Conservation (phyloP, 2,888 invertebrate genomes). For the Tachina grossa region DNA sequence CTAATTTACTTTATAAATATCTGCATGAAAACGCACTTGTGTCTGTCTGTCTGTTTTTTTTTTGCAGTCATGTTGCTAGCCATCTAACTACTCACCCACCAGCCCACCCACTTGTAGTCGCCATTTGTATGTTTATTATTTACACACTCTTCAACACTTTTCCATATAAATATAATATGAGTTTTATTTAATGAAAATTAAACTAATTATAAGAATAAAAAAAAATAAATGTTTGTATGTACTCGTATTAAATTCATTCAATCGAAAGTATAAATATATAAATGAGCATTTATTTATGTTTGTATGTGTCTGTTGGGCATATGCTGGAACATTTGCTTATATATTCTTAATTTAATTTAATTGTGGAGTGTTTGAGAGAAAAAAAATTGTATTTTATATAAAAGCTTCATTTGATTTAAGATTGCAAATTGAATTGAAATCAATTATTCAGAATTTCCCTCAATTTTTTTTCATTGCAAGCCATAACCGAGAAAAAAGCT, state of each 20-base stretch:
- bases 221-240: conserved; percentile 10
- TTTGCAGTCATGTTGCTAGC: neutral
- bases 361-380: conserved; percentile 22
- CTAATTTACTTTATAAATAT: conserved; percentile 70
- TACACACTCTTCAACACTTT: neutral
- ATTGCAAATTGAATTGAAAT: conserved; percentile 2
- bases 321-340: neutral
- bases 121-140: conserved; percentile 1
- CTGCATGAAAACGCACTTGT: conserved; percentile 46
- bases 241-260: conserved; percentile 35
- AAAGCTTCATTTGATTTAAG: conserved; percentile 19
- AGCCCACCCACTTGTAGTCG: neutral
- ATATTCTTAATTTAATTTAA: conserved; percentile 24
- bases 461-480: neutral
- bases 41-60: neutral
- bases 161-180: conserved; percentile 7
- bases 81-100: too few species aligned
- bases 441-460: neutral
- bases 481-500: neutral
- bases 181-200: conserved; percentile 67
- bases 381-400: neutral
- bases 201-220: conserved; percentile 64
- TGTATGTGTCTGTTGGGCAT: neutral
- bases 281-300: neutral
- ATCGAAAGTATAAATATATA: conserved; percentile 22